Base-by-base conservation (phyloP, 35 echinoderm and acorn worm genomes). In the Stichopus chloronotus region DNA sequence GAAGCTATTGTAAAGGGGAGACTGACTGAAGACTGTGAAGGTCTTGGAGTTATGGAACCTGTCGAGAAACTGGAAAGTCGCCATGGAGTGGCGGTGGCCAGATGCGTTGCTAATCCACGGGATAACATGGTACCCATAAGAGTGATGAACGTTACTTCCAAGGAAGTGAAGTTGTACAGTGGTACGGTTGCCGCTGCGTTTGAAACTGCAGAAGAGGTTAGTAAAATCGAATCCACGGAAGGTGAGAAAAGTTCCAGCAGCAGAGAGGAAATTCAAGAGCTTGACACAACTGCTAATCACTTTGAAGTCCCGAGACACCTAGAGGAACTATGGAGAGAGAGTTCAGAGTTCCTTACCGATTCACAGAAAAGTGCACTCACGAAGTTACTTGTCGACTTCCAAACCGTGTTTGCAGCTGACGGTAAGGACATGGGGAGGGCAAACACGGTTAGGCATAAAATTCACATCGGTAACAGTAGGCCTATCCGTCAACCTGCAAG, bases 401-500 rank as follows among this genome's bases (percentile, higher is more conserved):
- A 16, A 52, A 4, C 25, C 52, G 58, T 93, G 52, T 88, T 93
- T 63, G 53, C 82, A 25, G 56, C 8, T 11, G 11, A 9, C 52
- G 3, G 6, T 14, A 57, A 72, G 57, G 94, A 95, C 43, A 23
- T 92, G 82, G 90, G 94, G 24, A 13, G 81, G 58, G 91, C 94
- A 13, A 68, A 53, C 5, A 6, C 78, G 4, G 60, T 85, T 12
- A 12, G n/a, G 60, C 94, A 95, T 82, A 19, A 72, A 5, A 95
- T 92, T 87, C 23, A 95, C 54, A 92, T 61, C 9, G 90, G 81
- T 21, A 52, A 53, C 58, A 90, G 88, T 20, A 91, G 52, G 53
- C 92, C 92, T n/a, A 78, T 86, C 19, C 52, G 68, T 20, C 87
- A 91, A 17, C 78, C 87, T 8, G 76, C 95, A 4, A 68, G 92